Conservation (phyloP, 2,797 vertebrate species). For the Rhinogobio ventralis region DNA sequence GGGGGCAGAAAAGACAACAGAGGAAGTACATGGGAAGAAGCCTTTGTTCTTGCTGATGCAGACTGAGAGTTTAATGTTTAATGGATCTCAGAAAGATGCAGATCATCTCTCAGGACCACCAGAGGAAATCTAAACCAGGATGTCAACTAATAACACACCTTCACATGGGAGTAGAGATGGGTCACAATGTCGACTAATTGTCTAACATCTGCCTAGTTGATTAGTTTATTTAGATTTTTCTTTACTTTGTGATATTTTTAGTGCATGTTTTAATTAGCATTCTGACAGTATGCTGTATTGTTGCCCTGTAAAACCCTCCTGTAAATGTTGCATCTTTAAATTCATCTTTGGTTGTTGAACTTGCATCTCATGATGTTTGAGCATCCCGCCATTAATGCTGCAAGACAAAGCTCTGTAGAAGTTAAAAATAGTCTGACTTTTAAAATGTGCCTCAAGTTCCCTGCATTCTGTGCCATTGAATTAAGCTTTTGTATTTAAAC, state of each 20-base stretch:
- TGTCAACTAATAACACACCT: neutral
- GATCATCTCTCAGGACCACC: slow-evolving; percentile 38
- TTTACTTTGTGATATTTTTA: neutral
- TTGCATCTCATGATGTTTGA: neutral
- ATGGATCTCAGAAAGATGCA: slow-evolving; percentile 46
- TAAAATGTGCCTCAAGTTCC: neutral
- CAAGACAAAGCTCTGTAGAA: neutral
- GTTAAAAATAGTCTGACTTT: neutral
- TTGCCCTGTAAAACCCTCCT: neutral
- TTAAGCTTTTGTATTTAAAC: neutral
- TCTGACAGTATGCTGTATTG: neutral
- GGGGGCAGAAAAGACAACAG: slow-evolving; percentile 19
- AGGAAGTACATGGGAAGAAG: slow-evolving; percentile 39
- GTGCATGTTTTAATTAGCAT: slow-evolving; percentile 7
- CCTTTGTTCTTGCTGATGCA: slow-evolving; percentile 55
- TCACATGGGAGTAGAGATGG: neutral
- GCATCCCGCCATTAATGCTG: neutral
- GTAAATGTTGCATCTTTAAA: neutral
- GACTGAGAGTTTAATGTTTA: slow-evolving; percentile 62
- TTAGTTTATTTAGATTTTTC: neutral
- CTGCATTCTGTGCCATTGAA: neutral
- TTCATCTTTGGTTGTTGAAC: neutral
- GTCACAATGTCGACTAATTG: neutral
- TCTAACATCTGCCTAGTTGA: neutral
- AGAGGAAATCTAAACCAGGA: slow-evolving; percentile 20